Evolutionary conservation across 2,113 vertebrate species (phyloP).

Genomic region (Erinaceus europaeus): DNA sequence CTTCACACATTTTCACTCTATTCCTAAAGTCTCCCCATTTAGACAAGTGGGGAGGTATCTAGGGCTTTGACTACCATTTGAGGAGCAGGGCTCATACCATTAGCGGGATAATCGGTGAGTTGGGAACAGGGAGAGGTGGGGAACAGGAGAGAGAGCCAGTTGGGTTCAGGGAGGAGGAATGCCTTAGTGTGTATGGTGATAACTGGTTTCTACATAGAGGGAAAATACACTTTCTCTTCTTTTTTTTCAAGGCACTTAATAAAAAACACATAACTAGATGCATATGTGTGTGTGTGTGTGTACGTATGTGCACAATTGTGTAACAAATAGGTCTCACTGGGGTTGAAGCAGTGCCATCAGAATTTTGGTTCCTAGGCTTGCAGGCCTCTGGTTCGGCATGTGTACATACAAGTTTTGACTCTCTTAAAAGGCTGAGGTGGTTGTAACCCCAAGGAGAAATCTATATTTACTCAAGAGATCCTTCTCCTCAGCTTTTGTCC

Average conservation of each 20-base stretch:
- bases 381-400: neutral
- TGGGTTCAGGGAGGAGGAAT: conserved; percentile 63
- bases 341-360: neutral
- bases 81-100: conserved; percentile 59
- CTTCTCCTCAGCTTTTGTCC: conserved; percentile 14
- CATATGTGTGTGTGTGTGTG: conserved; percentile 32
- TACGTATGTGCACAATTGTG: conserved; percentile 27
- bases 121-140: conserved; percentile 33
- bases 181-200: conserved; percentile 75
- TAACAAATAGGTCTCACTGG: neutral
- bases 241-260: conserved; percentile 97
- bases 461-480: accelerated
- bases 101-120: conserved; percentile 36
- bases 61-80: neutral
- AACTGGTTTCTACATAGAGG: conserved; percentile 75
- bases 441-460: neutral
- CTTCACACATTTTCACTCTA: conserved; percentile 40
- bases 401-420: neutral
- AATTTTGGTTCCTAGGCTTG: conserved; percentile 23
- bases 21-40: conserved; percentile 35
- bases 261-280: conserved; percentile 79
- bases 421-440: neutral
- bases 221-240: conserved; percentile 78
- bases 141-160: conserved; percentile 13
- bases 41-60: conserved; percentile 21